Percentiles rank a stretch among this genome's conserved stretches.
These are phyloP conservation scores for Cryptotermes secundus DNA, from an alignment of 1,140 invertebrate species.

Conservation along the genomic window DNA sequence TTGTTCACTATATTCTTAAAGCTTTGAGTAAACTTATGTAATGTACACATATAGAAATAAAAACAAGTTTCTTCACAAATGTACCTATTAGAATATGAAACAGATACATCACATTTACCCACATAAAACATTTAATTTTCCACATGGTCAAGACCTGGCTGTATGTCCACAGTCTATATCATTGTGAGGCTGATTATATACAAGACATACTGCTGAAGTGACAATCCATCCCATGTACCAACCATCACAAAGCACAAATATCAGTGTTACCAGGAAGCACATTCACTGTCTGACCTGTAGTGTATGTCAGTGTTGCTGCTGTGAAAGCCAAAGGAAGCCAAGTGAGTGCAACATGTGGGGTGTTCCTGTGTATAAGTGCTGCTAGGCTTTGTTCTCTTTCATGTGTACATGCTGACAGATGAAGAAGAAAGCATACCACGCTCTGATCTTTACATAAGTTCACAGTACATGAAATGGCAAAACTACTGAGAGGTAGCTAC, in stretches of 20 bases:
- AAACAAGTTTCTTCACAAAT: background rate
- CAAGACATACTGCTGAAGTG: background rate
- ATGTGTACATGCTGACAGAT: background rate
- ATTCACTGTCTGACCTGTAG: background rate
- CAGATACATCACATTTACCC: slow-evolving; percentile 7
- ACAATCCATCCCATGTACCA: slow-evolving; percentile 4
- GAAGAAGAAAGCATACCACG: background rate
- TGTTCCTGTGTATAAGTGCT: background rate
- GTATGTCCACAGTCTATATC: background rate
- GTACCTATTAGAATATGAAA: background rate
- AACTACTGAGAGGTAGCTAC: too few species aligned
- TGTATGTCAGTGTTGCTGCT: slow-evolving; percentile 20
- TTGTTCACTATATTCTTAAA: background rate
- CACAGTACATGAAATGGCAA: background rate
- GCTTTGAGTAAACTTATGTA: background rate
- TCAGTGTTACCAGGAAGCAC: slow-evolving; percentile 27
- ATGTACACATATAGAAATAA: background rate
- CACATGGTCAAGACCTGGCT: slow-evolving; percentile 4
- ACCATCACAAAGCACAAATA: slow-evolving; percentile 29
- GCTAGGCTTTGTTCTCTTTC: background rate
- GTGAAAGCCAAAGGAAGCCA: slow-evolving; percentile 24
- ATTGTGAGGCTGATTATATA: background rate
- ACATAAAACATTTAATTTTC: slow-evolving; percentile 5
- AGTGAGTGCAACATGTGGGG: background rate
- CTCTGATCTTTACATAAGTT: background rate